Base-by-base conservation (phyloP, 2,888 invertebrate species). In the Notodonta dromedarius region DNA sequence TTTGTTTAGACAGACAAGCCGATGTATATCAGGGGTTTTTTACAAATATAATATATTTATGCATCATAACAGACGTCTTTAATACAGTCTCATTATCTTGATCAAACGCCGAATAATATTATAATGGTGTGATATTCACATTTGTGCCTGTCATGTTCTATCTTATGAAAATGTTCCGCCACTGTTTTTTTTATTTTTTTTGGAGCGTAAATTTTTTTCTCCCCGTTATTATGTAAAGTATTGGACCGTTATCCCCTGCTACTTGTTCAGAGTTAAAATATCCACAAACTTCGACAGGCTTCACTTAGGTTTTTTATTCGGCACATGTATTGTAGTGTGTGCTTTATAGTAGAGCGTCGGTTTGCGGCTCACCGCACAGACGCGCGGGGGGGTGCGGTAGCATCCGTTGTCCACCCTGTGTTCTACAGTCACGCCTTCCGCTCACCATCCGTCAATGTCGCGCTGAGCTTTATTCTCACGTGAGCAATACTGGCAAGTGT, bases 381-480 rank as follows among this genome's bases (percentile, higher is more conserved):
- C 32, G 32, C 24, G 32, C 52, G 46, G 46, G 46, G 46, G 46
- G 46, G 46, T n/a, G 55, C 68, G 68, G 69, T 67, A 69, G 68
- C 60, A 60, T 62, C 65, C 59, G 56, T 11, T 57, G 59, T 46
- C 39, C 61, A 24, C 51, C 64, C 53, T 51, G 13, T 52, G 53
- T 61, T 67, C 66, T 66, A 58, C 70, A 65, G 69, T 74, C 73
- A 76, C 73, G 73, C 78, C 78, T 78, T 67, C 76, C 71, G 75
- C 80, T 66, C 75, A 75, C 78, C 82, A 89, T 89, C 82, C 82
- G 83, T 91, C 89, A 89, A 81, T 84, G 87, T 88, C 88, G 82
- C 79, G 72, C 79, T 73, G 74, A 73, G 74, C 81, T 80, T 78
- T 82, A 82, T 87, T 88, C 87, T 83, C 88, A 88, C 86, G 82